A percentile compares a stretch with the other conserved stretches of the same genome.
Evolutionary conservation across 2,797 vertebrate genomes (phyloP).

Genomic region (Poliocrania exsul): DNA sequence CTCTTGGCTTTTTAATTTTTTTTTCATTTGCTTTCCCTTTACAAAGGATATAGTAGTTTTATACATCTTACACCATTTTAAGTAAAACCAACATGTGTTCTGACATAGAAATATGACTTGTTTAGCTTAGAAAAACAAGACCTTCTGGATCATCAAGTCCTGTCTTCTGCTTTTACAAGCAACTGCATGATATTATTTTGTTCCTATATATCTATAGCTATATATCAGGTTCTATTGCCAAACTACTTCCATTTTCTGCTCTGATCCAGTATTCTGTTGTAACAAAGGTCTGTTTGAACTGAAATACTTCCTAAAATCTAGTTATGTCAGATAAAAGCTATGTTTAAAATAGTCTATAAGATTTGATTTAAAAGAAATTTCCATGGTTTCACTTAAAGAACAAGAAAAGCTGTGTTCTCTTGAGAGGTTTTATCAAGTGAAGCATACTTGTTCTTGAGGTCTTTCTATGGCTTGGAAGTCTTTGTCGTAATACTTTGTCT

Average conservation of each 20-base stretch:
- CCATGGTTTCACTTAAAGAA: neutral
- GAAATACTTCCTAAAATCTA: neutral
- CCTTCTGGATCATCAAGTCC: neutral
- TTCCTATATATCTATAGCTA: neutral
- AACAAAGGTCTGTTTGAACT: neutral
- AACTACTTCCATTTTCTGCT: neutral
- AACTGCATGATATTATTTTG: neutral
- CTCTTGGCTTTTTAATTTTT: neutral
- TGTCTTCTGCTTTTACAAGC: neutral
- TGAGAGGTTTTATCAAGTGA: neutral
- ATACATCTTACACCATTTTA: neutral
- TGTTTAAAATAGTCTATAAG: neutral
- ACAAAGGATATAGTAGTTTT: neutral
- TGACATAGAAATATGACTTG: neutral
- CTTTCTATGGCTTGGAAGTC: neutral
- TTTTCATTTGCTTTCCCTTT: neutral
- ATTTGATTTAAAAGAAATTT: neutral
- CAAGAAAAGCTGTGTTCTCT: neutral
- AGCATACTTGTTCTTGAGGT: neutral
- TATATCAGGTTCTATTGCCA: neutral
- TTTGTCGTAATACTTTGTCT: neutral
- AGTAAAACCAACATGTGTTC: neutral
- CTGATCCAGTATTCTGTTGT: neutral
- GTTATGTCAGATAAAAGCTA: neutral
- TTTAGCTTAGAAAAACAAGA: neutral